A percentile compares a stretch with the other conserved stretches of the same genome.
Conservation (phyloP, 2,113 vertebrate genomes). For the Holacanthus passer region DNA sequence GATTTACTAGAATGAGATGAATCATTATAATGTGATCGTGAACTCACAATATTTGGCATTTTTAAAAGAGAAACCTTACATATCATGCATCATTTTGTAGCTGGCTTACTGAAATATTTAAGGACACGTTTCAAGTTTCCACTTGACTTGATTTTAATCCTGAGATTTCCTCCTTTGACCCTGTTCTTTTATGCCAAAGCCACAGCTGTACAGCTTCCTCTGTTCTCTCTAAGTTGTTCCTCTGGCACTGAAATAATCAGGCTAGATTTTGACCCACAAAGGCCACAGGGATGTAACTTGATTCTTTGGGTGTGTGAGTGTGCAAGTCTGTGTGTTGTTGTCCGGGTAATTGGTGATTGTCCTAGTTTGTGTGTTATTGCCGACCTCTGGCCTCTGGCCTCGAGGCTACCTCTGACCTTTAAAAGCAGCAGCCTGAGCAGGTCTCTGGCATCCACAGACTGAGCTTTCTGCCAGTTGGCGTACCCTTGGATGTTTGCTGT, state of each 20-base stretch:
- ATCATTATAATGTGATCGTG: neutral
- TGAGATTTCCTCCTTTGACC: neutral
- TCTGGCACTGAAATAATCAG: neutral
- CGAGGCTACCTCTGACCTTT: constrained; percentile 49
- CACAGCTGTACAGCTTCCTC: neutral
- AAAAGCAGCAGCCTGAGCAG: neutral
- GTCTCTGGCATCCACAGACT: neutral
- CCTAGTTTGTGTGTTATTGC: constrained; percentile 53
- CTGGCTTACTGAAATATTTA: neutral
- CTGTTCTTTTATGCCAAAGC: neutral
- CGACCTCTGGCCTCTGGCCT: constrained; percentile 49
- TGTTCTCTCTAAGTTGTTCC: neutral
- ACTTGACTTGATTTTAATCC: constrained; percentile 15
- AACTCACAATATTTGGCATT: neutral
- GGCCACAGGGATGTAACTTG: neutral
- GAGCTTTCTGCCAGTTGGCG: constrained; percentile 2
- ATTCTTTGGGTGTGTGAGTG: neutral
- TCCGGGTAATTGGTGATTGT: constrained; percentile 62
- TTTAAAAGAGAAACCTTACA: neutral
- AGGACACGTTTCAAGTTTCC: neutral
- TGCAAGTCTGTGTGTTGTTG: constrained; percentile 15
- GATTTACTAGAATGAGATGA: neutral
- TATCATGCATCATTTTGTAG: neutral
- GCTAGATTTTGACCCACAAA: constrained; percentile 8
- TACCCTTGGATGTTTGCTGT: constrained; percentile 18